A percentile compares a stretch with the other conserved stretches of the same genome.
These are phyloP conservation scores for Nemopilema nomurai DNA, from an alignment of 30 jellyfish, hydroid and myxozoan species.

Conservation along the genomic window DNA sequence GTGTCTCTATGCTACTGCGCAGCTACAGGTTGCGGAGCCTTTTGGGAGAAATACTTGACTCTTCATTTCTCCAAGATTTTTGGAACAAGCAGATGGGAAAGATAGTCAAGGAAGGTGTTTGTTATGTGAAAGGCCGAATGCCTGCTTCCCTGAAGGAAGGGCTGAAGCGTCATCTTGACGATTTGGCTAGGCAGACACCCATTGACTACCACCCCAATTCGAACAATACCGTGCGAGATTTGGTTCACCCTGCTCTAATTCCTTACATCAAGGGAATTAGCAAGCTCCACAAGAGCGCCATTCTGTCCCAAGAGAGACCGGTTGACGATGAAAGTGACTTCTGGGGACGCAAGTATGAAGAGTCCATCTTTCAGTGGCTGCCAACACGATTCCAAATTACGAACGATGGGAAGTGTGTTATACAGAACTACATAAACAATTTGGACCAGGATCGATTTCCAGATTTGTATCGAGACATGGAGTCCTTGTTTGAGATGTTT, in stretches of 20 bases:
- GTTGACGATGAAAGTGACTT: conserved; percentile 42
- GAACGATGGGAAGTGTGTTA: conserved; percentile 56
- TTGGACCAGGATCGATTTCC: conserved; percentile 61
- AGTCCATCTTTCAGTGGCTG: conserved; percentile 81
- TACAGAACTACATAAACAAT: conserved; percentile 68
- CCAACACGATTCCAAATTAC: conserved; percentile 79
- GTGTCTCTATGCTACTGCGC: conserved; percentile 30
- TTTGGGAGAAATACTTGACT: conserved; percentile 51
- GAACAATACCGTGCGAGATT: conserved; percentile 72
- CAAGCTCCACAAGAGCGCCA: conserved; percentile 23
- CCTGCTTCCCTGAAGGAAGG: conserved; percentile 38
- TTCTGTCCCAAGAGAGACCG: conserved; percentile 11
- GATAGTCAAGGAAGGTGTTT: conserved; percentile 73
- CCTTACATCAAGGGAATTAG: conserved; percentile 70
- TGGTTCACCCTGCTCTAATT: conserved; percentile 83
- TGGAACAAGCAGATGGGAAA: conserved; percentile 55
- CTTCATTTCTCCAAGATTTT: conserved; percentile 48
- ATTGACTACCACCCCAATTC: conserved; percentile 85
- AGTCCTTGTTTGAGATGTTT: conserved; percentile 52
- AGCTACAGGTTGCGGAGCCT: neutral
- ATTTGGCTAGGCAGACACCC: conserved; percentile 57
- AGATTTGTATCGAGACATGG: conserved; percentile 57
- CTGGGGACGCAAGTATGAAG: conserved; percentile 79
- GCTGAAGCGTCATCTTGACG: conserved; percentile 50
- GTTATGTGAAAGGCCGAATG: conserved; percentile 55